These are phyloP conservation scores for Formicarius rufipectus DNA, from an alignment of 2,113 vertebrate species.

Conservation along the genomic window DNA sequence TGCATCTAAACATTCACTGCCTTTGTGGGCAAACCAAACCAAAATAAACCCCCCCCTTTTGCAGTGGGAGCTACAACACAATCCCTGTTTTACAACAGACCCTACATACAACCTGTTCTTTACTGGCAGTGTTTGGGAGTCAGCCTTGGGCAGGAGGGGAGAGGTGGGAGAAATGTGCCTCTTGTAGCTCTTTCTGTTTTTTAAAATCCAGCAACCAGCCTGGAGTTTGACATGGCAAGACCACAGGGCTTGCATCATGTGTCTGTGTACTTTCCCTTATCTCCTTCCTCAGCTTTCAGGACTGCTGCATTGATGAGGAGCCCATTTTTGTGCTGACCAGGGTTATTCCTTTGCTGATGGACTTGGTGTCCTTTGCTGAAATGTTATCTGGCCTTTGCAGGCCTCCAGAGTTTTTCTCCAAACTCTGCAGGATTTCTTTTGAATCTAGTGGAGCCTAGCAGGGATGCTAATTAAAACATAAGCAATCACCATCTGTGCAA, in stretches of 20 bases:
- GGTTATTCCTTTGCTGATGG: background rate
- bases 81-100: background rate
- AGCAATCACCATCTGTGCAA: background rate
- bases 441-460: background rate
- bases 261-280: slow-evolving; percentile 23
- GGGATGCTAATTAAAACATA: background rate
- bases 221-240: background rate
- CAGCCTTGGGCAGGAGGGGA: background rate
- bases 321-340: background rate
- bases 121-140: background rate
- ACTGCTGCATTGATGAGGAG: background rate
- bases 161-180: background rate
- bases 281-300: background rate
- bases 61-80: background rate
- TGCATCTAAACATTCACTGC: background rate
- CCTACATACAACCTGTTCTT: background rate
- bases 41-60: background rate
- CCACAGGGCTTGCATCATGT: background rate
- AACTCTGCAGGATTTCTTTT: background rate
- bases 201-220: background rate
- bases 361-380: background rate
- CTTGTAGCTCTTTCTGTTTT: background rate
- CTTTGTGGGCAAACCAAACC: background rate
- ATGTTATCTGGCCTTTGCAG: slow-evolving; percentile 21
- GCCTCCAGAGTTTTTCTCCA: background rate